A percentile compares a stretch with the other conserved stretches of the same genome.
Conservation (phyloP, 2,888 invertebrate species). For the Callinectes sapidus region DNA sequence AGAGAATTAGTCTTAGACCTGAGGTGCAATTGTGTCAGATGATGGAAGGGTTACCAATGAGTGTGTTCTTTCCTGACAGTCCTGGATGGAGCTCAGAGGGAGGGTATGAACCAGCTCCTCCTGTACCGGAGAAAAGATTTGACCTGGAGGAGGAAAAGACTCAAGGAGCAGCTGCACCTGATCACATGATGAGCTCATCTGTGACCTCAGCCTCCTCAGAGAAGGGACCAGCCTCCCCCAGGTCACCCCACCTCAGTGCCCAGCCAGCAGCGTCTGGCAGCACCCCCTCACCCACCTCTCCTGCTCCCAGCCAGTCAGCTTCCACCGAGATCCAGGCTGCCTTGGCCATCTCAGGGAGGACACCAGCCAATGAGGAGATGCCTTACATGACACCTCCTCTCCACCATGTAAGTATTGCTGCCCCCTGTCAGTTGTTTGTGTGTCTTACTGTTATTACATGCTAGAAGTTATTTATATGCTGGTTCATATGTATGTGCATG, state of each 20-base stretch:
- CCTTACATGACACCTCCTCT: conserved; percentile 92
- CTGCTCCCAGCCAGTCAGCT: conserved; percentile 49
- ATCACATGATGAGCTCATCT: conserved; percentile 48
- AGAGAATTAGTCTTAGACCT: too few relatives aligned
- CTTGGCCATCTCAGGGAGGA: conserved; percentile 88
- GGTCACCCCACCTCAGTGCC: conserved; percentile 54
- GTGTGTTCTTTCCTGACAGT: conserved; percentile 5
- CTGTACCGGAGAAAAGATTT: conserved; percentile 65
- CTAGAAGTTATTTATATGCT: too few relatives aligned
- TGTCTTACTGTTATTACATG: not conserved
- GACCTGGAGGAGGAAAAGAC: conserved; percentile 61
- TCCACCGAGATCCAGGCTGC: conserved; percentile 84
- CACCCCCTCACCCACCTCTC: conserved; percentile 54
- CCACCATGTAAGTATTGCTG: conserved; percentile 74
- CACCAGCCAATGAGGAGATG: conserved; percentile 90
- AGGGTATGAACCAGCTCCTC: conserved; percentile 62
- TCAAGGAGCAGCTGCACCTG: conserved; percentile 44
- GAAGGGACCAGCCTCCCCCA: conserved; percentile 55
- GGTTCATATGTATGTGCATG: not conserved
- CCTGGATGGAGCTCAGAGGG: conserved; percentile 59
- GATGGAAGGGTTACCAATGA: too few relatives aligned
- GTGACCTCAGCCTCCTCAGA: conserved; percentile 53
- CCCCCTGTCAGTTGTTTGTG: not conserved
- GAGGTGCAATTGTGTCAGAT: too few relatives aligned
- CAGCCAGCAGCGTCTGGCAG: conserved; percentile 41